phyloP scores from a whole-genome alignment of 1,140 invertebrate species.

The Eupeodes corollae region DNA sequence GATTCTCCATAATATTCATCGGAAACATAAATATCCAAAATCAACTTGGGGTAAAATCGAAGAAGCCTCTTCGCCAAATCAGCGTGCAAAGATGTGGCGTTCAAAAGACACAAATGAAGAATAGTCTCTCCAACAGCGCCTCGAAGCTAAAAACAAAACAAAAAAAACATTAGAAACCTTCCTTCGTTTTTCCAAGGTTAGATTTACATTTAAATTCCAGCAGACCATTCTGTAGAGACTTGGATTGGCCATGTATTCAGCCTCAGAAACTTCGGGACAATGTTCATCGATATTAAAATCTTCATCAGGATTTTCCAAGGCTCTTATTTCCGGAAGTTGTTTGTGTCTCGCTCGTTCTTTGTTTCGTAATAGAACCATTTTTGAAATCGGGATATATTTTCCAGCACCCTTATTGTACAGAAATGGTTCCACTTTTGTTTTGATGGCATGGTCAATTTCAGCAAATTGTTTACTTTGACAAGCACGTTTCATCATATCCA shows the following conservation, averaged over 20 bases:
- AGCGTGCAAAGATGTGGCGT: slow-evolving; percentile 80
- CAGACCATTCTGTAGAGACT: slow-evolving; percentile 69
- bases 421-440: slow-evolving; percentile 80
- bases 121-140: slow-evolving; percentile 94
- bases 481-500: slow-evolving; percentile 88
- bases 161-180: not conserved
- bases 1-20: slow-evolving; percentile 95
- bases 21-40: slow-evolving; percentile 89
- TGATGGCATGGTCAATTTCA: slow-evolving; percentile 79
- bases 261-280: slow-evolving; percentile 44
- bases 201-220: slow-evolving; percentile 68
- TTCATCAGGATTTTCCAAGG: slow-evolving; percentile 68
- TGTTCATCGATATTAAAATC: slow-evolving; percentile 72
- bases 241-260: slow-evolving; percentile 46
- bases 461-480: slow-evolving; percentile 78
- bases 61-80: slow-evolving; percentile 87
- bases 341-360: slow-evolving; percentile 71
- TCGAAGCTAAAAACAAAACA: slow-evolving; percentile 47
- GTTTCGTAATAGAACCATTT: slow-evolving; percentile 77
- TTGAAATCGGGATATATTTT: slow-evolving; percentile 74
- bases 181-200: not conserved
- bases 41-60: slow-evolving; percentile 85
- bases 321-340: slow-evolving; percentile 59
- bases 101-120: slow-evolving; percentile 84
- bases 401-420: slow-evolving; percentile 89